Evolutionary conservation across 1,140 invertebrate species (phyloP).

Genomic region (Elymnias hypermnestra): DNA sequence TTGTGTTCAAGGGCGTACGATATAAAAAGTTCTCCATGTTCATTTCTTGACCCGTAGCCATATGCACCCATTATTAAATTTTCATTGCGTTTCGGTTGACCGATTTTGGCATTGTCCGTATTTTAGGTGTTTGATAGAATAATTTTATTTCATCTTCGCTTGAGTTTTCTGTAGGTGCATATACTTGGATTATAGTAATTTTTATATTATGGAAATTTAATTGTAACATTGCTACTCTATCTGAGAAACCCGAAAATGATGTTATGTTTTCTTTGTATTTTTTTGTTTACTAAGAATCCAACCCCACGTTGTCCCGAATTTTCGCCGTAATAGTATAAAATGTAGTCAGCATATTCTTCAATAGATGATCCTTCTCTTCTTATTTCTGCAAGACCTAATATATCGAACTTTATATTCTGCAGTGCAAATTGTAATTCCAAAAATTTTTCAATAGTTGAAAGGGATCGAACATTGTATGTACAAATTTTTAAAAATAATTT

Average conservation of each 20-base stretch:
- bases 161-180: constrained; percentile 6
- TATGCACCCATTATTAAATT: constrained; percentile 12
- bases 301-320: constrained; percentile 2
- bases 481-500: constrained; percentile 1
- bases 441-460: neutral
- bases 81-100: constrained; percentile 13
- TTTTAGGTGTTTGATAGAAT: too few species aligned
- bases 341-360: neutral
- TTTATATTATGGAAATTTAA: neutral
- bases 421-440: neutral
- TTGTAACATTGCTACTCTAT: neutral
- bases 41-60: constrained; percentile 11
- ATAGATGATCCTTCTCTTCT: neutral
- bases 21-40: constrained; percentile 16
- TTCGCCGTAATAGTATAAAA: constrained; percentile 5
- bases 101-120: constrained; percentile 6
- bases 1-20: neutral
- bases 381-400: constrained; percentile 3
- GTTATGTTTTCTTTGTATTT: constrained; percentile 11
- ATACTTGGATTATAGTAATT: constrained; percentile 4
- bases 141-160: neutral
- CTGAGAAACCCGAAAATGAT: neutral
- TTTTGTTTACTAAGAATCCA: constrained; percentile 8
- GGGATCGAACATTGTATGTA: constrained; percentile 1
- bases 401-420: constrained; percentile 2